These are phyloP conservation scores for Rallus crepitans DNA, from an alignment of 2,797 vertebrate genomes.

Conservation along the genomic window DNA sequence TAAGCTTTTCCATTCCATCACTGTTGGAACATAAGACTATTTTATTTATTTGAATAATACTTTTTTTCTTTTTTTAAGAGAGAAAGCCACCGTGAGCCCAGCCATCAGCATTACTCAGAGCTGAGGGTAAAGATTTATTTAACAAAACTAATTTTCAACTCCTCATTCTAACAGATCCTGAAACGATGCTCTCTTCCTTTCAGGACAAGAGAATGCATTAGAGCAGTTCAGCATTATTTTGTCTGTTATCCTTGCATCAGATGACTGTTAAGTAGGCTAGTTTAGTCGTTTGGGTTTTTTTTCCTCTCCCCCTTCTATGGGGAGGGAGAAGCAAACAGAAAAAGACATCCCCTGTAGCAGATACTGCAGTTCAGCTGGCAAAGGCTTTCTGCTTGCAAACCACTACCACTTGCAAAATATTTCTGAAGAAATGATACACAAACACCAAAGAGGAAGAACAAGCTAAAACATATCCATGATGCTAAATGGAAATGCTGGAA, in stretches of 20 bases:
- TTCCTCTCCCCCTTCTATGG: not conserved
- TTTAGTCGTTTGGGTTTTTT: not conserved
- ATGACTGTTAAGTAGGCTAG: not conserved
- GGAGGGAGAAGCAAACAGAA: not conserved
- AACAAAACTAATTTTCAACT: not conserved
- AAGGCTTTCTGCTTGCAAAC: not conserved
- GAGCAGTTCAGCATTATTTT: not conserved
- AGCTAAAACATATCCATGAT: not conserved
- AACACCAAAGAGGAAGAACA: not conserved
- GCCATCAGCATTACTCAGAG: not conserved
- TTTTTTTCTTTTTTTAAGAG: not conserved
- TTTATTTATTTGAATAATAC: not conserved
- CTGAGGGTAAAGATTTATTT: not conserved
- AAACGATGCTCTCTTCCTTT: conserved; percentile 35
- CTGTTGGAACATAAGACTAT: not conserved
- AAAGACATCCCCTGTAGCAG: not conserved
- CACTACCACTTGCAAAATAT: not conserved
- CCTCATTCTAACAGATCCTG: not conserved
- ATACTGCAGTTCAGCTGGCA: not conserved
- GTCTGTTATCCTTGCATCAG: not conserved
- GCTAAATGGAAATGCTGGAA: not conserved
- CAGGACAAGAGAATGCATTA: not conserved
- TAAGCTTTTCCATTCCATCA: conserved; percentile 27
- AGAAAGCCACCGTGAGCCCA: not conserved
- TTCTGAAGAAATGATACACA: not conserved